phyloP scores from a whole-genome alignment of 92 coral and sea anemone species.

The Epizoanthus scotinus region DNA sequence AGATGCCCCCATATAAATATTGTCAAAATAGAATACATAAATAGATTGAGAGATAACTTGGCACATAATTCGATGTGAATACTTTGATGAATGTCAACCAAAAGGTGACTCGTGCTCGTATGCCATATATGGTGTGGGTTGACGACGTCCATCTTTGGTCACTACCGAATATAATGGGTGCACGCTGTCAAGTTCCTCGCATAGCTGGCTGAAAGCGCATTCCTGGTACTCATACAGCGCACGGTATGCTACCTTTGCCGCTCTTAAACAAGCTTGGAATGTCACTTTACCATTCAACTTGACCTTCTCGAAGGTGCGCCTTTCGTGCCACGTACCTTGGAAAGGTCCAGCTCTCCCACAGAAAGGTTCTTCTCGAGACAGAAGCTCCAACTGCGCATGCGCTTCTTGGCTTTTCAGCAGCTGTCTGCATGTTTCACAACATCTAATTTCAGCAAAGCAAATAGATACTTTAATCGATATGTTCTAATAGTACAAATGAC shows the following conservation, averaged over 20 bases:
- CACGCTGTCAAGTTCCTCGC: not conserved
- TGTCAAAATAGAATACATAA: too few relatives aligned
- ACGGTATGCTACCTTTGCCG: not conserved
- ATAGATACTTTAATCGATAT: not conserved
- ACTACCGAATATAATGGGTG: not conserved
- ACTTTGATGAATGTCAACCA: not conserved
- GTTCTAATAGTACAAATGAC: not conserved
- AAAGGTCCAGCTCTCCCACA: not conserved
- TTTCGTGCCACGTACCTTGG: not conserved
- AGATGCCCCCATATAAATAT: too few relatives aligned
- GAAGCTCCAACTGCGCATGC: not conserved
- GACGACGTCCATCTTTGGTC: not conserved
- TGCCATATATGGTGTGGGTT: not conserved
- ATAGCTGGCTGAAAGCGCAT: not conserved
- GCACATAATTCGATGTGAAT: too few relatives aligned
- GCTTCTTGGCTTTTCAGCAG: not conserved
- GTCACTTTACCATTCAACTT: not conserved
- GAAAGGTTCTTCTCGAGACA: not conserved
- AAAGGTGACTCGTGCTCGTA: not conserved
- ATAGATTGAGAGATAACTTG: too few relatives aligned
- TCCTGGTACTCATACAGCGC: not conserved
- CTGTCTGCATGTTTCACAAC: not conserved
- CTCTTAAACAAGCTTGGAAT: not conserved
- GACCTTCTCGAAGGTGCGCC: slow-evolving; percentile 7
- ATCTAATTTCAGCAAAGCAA: not conserved